These are phyloP conservation scores for Spea hammondii DNA, from an alignment of 2,797 vertebrate genomes.

Conservation along the genomic window DNA sequence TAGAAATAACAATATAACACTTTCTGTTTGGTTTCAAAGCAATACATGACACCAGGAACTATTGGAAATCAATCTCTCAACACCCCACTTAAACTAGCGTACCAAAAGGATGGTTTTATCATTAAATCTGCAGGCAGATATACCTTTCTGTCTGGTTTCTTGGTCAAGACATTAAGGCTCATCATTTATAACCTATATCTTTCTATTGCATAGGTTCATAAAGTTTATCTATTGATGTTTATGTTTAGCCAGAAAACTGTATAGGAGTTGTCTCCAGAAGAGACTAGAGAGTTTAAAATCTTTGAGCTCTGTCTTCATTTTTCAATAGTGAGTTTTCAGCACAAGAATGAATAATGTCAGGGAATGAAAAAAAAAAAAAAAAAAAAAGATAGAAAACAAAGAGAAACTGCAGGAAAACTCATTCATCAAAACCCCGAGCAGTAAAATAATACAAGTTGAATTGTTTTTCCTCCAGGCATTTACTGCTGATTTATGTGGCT, in stretches of 20 bases:
- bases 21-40: too few species aligned
- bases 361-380: too few species aligned
- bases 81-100: neutral
- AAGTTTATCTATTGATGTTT: neutral
- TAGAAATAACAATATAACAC: too few species aligned
- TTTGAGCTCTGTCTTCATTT: neutral
- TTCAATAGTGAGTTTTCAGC: neutral
- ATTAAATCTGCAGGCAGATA: neutral
- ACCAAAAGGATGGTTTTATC: too few species aligned
- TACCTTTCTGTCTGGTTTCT: neutral
- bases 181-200: neutral
- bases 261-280: too few species aligned
- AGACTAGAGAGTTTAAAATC: neutral
- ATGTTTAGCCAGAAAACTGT: neutral
- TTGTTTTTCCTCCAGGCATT: slow-evolving; percentile 1
- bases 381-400: neutral
- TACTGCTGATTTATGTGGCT: slow-evolving; percentile 11
- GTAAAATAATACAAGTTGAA: slow-evolving; percentile 10
- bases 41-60: too few species aligned
- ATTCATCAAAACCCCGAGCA: slow-evolving; percentile 10
- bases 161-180: neutral
- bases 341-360: too few species aligned
- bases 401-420: slow-evolving; percentile 11
- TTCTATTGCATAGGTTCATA: neutral
- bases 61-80: neutral